Evolutionary conservation across 2,888 invertebrate species (phyloP).

Genomic region (Hoplodrina blanda): DNA sequence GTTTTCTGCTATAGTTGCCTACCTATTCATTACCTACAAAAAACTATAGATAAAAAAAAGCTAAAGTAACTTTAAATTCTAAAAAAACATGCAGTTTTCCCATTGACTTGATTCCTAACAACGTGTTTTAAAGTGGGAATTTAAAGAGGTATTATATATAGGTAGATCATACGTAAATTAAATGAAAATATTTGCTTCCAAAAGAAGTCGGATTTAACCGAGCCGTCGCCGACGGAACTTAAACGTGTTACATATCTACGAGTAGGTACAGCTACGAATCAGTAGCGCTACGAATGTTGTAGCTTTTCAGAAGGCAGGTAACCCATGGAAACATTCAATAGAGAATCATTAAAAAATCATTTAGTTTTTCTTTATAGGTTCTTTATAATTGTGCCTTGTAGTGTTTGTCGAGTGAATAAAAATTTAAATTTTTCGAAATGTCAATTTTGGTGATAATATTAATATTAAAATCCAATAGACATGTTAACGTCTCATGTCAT

Average conservation of each 20-base stretch:
- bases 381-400: background rate
- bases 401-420: background rate
- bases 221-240: constrained; percentile 24
- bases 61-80: too few species aligned
- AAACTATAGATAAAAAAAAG: too few species aligned
- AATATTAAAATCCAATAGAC: constrained; percentile 14
- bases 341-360: background rate
- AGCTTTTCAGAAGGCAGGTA: background rate
- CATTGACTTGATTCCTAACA: too few species aligned
- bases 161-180: too few species aligned
- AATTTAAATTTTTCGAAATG: background rate
- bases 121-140: too few species aligned
- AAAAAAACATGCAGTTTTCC: too few species aligned
- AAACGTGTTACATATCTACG: background rate
- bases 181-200: background rate
- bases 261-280: too few species aligned
- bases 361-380: background rate
- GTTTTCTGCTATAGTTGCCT: too few species aligned
- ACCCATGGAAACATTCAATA: background rate
- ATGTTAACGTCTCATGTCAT: constrained; percentile 25
- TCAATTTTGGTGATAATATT: constrained; percentile 7
- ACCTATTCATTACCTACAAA: too few species aligned
- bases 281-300: background rate
- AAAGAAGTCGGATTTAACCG: background rate
- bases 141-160: too few species aligned